These are phyloP conservation scores for Talpa occidentalis DNA, from an alignment of 2,113 vertebrate species.

Conservation along the genomic window DNA sequence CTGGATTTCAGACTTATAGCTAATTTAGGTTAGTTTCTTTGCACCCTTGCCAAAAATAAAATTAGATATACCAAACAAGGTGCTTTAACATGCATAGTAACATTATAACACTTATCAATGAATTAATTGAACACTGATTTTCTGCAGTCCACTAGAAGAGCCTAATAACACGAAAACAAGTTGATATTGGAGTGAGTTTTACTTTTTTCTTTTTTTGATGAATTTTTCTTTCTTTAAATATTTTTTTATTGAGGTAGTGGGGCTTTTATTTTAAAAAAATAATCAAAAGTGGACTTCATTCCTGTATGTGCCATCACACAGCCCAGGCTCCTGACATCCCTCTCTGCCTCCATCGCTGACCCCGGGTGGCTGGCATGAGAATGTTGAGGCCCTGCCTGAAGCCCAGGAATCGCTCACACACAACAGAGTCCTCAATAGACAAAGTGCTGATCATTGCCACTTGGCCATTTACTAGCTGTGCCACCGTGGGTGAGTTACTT, in stretches of 20 bases:
- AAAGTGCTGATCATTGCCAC: not conserved
- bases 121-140: slow-evolving; percentile 37
- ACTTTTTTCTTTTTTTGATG: not conserved
- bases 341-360: not conserved
- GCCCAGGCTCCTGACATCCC: not conserved
- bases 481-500: not conserved
- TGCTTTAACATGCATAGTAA: slow-evolving; percentile 3
- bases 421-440: not conserved
- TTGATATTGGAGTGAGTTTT: not conserved
- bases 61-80: slow-evolving; percentile 20
- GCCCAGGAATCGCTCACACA: not conserved
- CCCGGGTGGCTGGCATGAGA: not conserved
- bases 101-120: not conserved
- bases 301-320: not conserved
- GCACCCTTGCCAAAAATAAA: not conserved
- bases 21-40: slow-evolving; percentile 28
- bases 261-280: no score
- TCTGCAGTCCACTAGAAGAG: not conserved
- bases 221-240: no score
- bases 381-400: not conserved
- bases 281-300: not conserved
- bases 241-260: no score
- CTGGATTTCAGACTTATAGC: slow-evolving; percentile 9
- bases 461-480: not conserved
- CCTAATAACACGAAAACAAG: not conserved